These are phyloP conservation scores for Guaruba guarouba DNA, from an alignment of 2,113 vertebrate species.

Conservation along the genomic window DNA sequence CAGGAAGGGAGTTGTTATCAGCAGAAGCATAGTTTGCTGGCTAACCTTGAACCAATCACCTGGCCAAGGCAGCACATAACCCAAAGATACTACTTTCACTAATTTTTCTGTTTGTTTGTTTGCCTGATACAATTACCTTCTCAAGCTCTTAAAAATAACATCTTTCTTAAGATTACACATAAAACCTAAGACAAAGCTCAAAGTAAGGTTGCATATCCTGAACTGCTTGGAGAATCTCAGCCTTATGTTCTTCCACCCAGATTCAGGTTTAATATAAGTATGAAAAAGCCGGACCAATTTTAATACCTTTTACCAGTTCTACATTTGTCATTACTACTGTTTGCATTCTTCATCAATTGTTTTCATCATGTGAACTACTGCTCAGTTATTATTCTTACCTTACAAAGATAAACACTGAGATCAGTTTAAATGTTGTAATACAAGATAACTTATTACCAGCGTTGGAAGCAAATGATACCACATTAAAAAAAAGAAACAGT, in stretches of 20 bases:
- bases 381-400: not conserved
- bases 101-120: not conserved
- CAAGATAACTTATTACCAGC: not conserved
- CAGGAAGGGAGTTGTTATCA: not conserved
- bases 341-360: not conserved
- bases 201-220: not conserved
- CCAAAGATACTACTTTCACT: not conserved
- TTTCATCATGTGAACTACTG: not conserved
- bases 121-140: not conserved
- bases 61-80: not conserved
- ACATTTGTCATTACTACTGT: not conserved
- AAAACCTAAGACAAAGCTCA: not conserved
- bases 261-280: not conserved
- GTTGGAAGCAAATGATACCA: not conserved
- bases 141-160: not conserved
- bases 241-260: not conserved
- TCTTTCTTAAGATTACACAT: not conserved
- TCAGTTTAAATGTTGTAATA: not conserved
- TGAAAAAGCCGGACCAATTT: not conserved
- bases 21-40: not conserved
- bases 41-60: not conserved
- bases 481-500: not conserved
- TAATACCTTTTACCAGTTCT: not conserved
- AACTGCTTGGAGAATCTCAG: not conserved
- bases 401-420: not conserved